Percentiles rank a stretch among this genome's conserved stretches.
Evolutionary conservation across 2,888 invertebrate genomes (phyloP).

Genomic region (Ariolimax columbianus): DNA sequence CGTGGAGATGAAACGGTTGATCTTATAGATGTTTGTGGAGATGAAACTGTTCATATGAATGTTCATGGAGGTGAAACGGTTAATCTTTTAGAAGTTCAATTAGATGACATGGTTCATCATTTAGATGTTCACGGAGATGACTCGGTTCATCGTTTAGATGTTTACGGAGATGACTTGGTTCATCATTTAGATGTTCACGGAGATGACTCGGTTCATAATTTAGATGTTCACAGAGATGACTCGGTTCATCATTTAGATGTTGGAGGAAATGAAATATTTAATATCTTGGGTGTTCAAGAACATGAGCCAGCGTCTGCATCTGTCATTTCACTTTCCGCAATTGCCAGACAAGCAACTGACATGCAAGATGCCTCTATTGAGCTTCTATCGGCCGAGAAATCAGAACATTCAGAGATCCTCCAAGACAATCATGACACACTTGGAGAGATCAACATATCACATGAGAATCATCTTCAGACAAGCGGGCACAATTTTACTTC

Average conservation of each 20-base stretch:
- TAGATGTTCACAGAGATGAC: not conserved
- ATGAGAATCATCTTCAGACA: not conserved
- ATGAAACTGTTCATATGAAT: not conserved
- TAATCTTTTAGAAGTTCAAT: not conserved
- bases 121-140: slow-evolving; percentile 12
- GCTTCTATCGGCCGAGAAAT: not conserved
- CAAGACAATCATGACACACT: not conserved
- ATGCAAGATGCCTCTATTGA: not conserved
- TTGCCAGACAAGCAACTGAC: not conserved
- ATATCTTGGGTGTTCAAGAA: not conserved
- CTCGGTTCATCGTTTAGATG: not conserved
- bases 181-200: not conserved
- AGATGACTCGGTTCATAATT: not conserved
- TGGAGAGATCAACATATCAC: not conserved
- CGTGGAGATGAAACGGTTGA: not conserved
- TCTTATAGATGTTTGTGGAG: not conserved
- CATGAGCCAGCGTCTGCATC: not conserved
- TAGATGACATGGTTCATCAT: not conserved
- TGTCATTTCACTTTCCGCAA: not conserved
- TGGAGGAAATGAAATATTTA: not conserved
- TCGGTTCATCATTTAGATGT: not conserved
- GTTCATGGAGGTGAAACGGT: not conserved
- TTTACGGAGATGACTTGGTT: not conserved
- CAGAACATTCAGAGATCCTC: not conserved
- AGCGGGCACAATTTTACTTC: not conserved